Percentiles rank a stretch among this genome's conserved stretches.
Evolutionary conservation across 2,888 invertebrate species (phyloP).

Genomic region (Drosophila multiciliata): DNA sequence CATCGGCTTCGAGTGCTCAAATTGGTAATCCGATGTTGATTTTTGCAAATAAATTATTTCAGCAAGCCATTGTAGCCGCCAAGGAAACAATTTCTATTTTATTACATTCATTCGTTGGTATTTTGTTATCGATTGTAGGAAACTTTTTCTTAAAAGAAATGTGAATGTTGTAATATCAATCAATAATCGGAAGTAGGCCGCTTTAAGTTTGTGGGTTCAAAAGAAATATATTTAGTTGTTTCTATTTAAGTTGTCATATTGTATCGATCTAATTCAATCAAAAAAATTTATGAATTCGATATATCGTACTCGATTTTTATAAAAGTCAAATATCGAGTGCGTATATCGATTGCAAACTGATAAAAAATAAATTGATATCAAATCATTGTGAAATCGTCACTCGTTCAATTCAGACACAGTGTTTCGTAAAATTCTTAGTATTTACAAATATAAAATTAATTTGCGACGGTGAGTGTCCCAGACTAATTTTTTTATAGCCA

Average conservation of each 20-base stretch:
- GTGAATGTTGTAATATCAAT: not conserved
- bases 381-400: constrained; percentile 37
- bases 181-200: not conserved
- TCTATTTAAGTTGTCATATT: not conserved
- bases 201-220: not conserved
- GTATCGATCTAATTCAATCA: not conserved
- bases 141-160: not conserved
- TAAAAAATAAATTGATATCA: not conserved
- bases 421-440: not conserved
- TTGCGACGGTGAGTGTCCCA: constrained; percentile 50
- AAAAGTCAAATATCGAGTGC: not conserved
- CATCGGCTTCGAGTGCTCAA: not conserved
- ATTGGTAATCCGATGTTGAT: not conserved
- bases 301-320: not conserved
- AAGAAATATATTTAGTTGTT: not conserved
- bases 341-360: not conserved
- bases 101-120: not conserved
- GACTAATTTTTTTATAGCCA: constrained; percentile 8
- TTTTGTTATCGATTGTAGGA: not conserved
- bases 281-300: not conserved
- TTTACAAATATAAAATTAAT: not conserved
- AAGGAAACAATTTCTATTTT: not conserved
- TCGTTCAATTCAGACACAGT: constrained; percentile 9
- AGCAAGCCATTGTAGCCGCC: not conserved
- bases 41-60: not conserved